These are phyloP conservation scores for Euthynnus affinis DNA, from an alignment of 2,797 vertebrate species.

Conservation along the genomic window DNA sequence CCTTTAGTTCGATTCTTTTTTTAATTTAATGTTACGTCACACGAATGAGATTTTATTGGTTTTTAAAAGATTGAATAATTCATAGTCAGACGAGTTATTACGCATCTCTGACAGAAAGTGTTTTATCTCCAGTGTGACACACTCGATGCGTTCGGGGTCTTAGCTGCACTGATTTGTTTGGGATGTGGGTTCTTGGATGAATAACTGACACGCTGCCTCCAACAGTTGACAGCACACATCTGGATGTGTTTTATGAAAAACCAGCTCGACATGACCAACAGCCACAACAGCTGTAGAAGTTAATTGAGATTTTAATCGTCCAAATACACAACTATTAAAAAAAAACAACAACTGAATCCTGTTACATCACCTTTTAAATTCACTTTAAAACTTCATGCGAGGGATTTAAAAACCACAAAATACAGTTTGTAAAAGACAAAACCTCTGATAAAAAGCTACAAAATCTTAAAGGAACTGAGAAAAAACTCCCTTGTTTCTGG, in stretches of 20 bases:
- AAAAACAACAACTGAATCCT: not conserved
- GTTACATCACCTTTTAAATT: not conserved
- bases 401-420: not conserved
- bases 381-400: not conserved
- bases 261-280: not conserved
- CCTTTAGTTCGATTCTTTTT: too few relatives aligned
- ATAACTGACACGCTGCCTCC: not conserved
- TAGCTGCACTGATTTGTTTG: not conserved
- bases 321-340: too few relatives aligned
- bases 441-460: not conserved
- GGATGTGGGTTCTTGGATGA: not conserved
- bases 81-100: too few relatives aligned
- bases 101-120: too few relatives aligned
- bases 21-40: too few relatives aligned
- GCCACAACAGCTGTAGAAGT: not conserved
- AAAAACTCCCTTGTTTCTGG: slow-evolving; percentile 15
- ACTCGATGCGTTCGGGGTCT: not conserved
- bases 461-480: slow-evolving; percentile 11
- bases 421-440: too few relatives aligned
- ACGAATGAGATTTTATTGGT: too few relatives aligned
- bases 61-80: too few relatives aligned
- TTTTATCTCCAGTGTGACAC: not conserved
- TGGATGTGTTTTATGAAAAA: not conserved
- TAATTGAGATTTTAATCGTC: not conserved
- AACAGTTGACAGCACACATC: not conserved